phyloP scores from a whole-genome alignment of 2,888 invertebrate genomes.

The Cephus pygmeus region DNA sequence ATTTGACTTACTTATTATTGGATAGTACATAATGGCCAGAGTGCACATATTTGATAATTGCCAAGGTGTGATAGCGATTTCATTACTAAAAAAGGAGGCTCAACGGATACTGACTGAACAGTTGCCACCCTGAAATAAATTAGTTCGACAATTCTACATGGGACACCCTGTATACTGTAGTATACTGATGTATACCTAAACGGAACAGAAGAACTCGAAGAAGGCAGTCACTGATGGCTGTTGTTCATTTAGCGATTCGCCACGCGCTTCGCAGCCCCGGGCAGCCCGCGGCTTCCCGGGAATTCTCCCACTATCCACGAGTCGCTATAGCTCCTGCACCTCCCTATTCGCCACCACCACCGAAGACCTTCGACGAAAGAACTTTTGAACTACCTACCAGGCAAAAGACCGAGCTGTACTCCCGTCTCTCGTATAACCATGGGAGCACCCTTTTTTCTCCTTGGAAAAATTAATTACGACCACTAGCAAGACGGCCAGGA shows the following conservation, averaged over 20 bases:
- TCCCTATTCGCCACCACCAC: conserved; percentile 8
- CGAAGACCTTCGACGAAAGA: background rate
- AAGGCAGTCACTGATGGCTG: conserved; percentile 19
- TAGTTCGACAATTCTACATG: background rate
- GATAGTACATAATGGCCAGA: background rate
- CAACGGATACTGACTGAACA: background rate
- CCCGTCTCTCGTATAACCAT: background rate
- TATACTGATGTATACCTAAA: background rate
- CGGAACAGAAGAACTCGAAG: conserved; percentile 6
- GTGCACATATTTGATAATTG: background rate
- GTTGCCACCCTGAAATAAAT: background rate
- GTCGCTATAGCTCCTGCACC: background rate
- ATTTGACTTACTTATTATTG: background rate
- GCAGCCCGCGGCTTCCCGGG: conserved; percentile 19
- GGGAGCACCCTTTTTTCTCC: background rate
- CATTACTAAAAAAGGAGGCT: background rate
- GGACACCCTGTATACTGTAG: background rate
- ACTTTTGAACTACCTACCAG: conserved; percentile 6
- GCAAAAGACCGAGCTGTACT: background rate
- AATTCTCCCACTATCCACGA: conserved; percentile 3
- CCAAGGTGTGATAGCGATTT: background rate
- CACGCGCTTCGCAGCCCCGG: conserved; percentile 44
- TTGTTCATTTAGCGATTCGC: conserved; percentile 53
- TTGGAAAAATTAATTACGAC: conserved; percentile 11
- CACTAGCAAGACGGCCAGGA: background rate